Evolutionary conservation across 2,888 invertebrate genomes (phyloP).

Genomic region (Dasypolia templi): DNA sequence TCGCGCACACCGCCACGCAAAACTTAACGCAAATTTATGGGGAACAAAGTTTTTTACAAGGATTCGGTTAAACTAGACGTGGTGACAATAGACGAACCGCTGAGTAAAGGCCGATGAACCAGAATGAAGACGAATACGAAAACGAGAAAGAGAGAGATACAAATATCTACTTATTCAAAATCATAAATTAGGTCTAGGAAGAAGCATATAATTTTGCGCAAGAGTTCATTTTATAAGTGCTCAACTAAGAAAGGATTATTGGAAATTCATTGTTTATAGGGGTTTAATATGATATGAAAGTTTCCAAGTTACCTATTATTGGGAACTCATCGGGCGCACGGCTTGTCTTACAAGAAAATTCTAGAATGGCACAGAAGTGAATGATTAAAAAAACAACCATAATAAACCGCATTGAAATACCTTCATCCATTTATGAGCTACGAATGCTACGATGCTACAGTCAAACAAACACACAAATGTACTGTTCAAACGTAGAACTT

Average conservation of each 20-base stretch:
- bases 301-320: too few relatives aligned
- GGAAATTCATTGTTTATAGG: too few relatives aligned
- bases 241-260: too few relatives aligned
- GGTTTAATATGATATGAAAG: too few relatives aligned
- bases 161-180: too few relatives aligned
- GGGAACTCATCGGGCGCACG: too few relatives aligned
- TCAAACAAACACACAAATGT: neutral
- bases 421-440: neutral
- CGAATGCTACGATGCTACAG: neutral
- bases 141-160: neutral
- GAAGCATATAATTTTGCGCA: too few relatives aligned
- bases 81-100: neutral
- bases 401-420: neutral
- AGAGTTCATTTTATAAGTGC: too few relatives aligned
- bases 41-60: constrained; percentile 61
- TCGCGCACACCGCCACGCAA: constrained; percentile 65
- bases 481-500: neutral
- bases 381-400: neutral
- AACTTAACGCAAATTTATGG: constrained; percentile 81
- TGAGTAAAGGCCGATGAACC: neutral
- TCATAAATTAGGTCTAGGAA: too few relatives aligned
- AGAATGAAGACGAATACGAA: neutral
- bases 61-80: constrained; percentile 41
- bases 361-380: neutral
- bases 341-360: neutral